phyloP scores from a whole-genome alignment of 2,888 invertebrate species.

The Macaria liturata region DNA sequence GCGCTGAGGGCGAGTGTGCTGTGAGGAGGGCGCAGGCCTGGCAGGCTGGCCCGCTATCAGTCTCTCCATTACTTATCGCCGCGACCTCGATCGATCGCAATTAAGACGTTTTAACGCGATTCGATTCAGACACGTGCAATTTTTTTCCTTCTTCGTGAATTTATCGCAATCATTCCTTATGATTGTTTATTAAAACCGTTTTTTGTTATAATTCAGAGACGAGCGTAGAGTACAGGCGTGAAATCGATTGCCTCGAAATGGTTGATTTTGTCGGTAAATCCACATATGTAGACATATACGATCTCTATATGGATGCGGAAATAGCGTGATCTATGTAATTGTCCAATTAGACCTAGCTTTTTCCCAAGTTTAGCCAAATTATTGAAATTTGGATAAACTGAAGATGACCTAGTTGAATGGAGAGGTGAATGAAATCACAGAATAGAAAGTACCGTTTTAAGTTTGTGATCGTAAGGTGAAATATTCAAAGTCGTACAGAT shows the following conservation, averaged over 20 bases:
- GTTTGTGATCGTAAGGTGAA: neutral
- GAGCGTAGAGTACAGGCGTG: constrained; percentile 63
- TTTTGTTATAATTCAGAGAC: constrained; percentile 62
- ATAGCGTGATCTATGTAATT: constrained; percentile 51
- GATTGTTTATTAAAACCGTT: constrained; percentile 67
- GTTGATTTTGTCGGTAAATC: constrained; percentile 43
- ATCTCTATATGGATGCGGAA: constrained; percentile 42
- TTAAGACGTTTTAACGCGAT: constrained; percentile 78
- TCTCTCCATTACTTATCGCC: constrained; percentile 56
- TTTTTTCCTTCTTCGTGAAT: constrained; percentile 73
- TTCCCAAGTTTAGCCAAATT: constrained; percentile 36
- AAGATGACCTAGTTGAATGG: constrained; percentile 37
- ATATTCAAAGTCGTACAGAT: too few relatives aligned
- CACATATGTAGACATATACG: constrained; percentile 35
- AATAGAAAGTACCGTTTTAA: constrained; percentile 29
- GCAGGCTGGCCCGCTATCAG: constrained; percentile 11
- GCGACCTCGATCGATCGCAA: constrained; percentile 70
- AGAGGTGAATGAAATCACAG: constrained; percentile 20
- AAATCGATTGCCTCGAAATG: constrained; percentile 62
- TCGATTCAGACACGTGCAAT: constrained; percentile 77
- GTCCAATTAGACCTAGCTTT: constrained; percentile 50
- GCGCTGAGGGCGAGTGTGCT: neutral
- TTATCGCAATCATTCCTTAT: constrained; percentile 74
- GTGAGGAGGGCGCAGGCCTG: constrained; percentile 9
- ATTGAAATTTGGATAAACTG: constrained; percentile 36